Percentiles rank a stretch among this genome's conserved stretches.
Evolutionary conservation across 1,140 invertebrate species (phyloP).

Genomic region (Spodoptera frugiperda): DNA sequence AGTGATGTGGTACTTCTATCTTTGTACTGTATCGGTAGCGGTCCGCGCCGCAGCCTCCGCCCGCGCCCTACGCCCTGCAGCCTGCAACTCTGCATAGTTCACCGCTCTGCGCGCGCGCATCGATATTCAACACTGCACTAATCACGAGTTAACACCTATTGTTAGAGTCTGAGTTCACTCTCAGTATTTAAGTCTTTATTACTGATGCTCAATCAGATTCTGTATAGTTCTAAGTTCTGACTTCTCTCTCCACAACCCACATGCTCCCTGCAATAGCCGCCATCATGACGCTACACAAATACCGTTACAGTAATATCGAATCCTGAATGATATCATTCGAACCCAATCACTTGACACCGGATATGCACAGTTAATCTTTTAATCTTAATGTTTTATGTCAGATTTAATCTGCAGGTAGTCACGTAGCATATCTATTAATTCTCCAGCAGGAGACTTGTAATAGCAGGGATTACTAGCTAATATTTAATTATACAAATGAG

Average conservation of each 20-base stretch:
- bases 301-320: not conserved
- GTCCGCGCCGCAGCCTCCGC: conserved; percentile 45
- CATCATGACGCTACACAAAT: not conserved
- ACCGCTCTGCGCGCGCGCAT: conserved; percentile 53
- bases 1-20: conserved; percentile 2
- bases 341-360: conserved; percentile 15
- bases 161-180: not conserved
- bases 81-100: conserved; percentile 69
- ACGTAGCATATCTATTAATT: conserved; percentile 33
- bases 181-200: not conserved
- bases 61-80: conserved; percentile 48
- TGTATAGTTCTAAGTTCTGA: not conserved
- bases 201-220: not conserved
- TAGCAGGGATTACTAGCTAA: conserved; percentile 33
- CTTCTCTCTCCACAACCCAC: too few species aligned
- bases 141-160: conserved; percentile 45
- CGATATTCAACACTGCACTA: conserved; percentile 27
- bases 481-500: conserved; percentile 35
- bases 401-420: conserved; percentile 32
- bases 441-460: conserved; percentile 33
- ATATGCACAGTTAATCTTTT: conserved; percentile 22
- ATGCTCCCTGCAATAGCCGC: not conserved
- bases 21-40: conserved; percentile 3
- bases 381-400: conserved; percentile 34
- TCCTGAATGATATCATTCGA: conserved; percentile 20